A percentile compares a stretch with the other conserved stretches of the same genome.
phyloP scores from a whole-genome alignment of 1,140 invertebrate genomes.

The Callitettix versicolor region DNA sequence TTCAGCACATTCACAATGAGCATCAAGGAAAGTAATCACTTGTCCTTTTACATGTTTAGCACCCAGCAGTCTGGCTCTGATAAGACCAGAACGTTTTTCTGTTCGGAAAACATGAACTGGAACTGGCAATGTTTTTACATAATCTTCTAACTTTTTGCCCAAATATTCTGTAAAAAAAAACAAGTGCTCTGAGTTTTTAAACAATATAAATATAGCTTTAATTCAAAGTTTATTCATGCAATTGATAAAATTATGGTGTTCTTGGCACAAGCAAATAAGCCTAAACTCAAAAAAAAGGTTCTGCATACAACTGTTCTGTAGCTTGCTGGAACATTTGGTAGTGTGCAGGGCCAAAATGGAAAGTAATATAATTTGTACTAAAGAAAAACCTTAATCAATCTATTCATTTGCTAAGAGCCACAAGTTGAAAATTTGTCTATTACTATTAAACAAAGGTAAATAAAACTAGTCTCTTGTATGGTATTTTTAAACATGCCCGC shows the following conservation, averaged over 20 bases:
- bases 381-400: too few species aligned
- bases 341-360: too few species aligned
- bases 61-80: slow-evolving; percentile 82
- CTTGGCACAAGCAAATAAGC: too few species aligned
- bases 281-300: too few species aligned
- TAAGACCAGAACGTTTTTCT: slow-evolving; percentile 82
- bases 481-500: too few species aligned
- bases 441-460: too few species aligned
- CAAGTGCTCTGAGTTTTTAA: not conserved
- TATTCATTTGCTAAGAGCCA: too few species aligned
- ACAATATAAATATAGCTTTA: not conserved
- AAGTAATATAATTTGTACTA: too few species aligned
- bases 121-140: slow-evolving; percentile 75
- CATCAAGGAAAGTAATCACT: slow-evolving; percentile 92
- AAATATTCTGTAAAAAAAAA: slow-evolving; percentile 62
- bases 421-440: too few species aligned
- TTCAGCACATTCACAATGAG: slow-evolving; percentile 85
- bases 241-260: not conserved
- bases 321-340: too few species aligned
- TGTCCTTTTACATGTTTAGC: slow-evolving; percentile 85
- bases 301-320: too few species aligned
- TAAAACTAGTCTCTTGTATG: too few species aligned
- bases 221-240: not conserved
- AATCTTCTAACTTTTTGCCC: slow-evolving; percentile 78
- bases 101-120: slow-evolving; percentile 75